Percentiles rank a stretch among this genome's conserved stretches.
phyloP scores from a whole-genome alignment of 1,140 invertebrate species.

The Drosophila pachea region DNA sequence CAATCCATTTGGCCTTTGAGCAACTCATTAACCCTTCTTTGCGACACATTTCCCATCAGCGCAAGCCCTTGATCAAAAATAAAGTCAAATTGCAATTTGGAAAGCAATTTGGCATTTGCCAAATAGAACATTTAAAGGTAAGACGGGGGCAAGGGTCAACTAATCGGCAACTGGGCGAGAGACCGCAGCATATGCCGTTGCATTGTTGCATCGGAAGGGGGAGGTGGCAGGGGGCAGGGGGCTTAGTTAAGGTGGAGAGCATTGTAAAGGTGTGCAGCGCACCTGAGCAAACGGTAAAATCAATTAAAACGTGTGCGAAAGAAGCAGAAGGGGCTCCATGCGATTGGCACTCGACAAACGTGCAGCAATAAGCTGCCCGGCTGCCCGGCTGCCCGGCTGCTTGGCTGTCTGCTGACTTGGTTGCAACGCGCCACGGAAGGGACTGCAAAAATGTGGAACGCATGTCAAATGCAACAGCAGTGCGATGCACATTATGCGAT shows the following conservation, averaged over 20 bases:
- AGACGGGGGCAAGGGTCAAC: constrained; percentile 3
- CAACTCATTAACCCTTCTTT: too few species aligned
- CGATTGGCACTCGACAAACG: constrained; percentile 39
- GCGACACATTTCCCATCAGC: neutral
- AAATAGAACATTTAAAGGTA: constrained; percentile 18
- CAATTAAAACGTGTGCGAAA: constrained; percentile 56
- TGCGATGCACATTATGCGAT: constrained; percentile 23
- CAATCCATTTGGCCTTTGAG: too few species aligned
- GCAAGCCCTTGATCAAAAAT: neutral
- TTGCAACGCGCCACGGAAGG: neutral
- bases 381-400: too few species aligned
- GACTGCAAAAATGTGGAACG: constrained; percentile 12
- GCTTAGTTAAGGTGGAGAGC: too few species aligned
- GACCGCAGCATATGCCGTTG: constrained; percentile 4
- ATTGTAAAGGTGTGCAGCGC: constrained; percentile 47
- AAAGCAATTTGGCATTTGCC: constrained; percentile 26
- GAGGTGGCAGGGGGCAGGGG: too few species aligned
- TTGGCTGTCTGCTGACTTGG: neutral
- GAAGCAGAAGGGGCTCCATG: constrained; percentile 2
- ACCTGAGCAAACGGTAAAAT: constrained; percentile 49
- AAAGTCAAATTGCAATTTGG: neutral
- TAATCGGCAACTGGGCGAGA: constrained; percentile 34
- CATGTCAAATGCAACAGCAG: constrained; percentile 39
- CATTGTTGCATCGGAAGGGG: neutral
- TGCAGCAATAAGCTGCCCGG: constrained; percentile 37